Evolutionary conservation across 2,113 vertebrate genomes (phyloP).

Genomic region (Misgurnus mizolepis): DNA sequence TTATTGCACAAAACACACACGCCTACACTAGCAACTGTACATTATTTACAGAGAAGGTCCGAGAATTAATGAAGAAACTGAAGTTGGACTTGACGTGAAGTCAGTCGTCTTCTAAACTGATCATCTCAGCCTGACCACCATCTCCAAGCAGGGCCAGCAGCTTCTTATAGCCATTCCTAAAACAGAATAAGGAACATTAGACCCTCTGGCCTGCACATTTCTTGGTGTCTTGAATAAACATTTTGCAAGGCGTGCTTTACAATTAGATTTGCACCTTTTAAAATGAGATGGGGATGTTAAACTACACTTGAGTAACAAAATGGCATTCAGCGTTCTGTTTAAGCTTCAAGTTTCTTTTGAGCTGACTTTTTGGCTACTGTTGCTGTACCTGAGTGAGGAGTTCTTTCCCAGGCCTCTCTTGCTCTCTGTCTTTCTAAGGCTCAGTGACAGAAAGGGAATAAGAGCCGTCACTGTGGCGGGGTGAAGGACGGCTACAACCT

Average conservation of each 20-base stretch:
- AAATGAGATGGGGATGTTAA: no score
- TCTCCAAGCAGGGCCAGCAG: slow-evolving; percentile 85
- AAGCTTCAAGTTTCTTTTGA: not conserved
- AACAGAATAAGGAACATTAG: slow-evolving; percentile 57
- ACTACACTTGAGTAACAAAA: not conserved
- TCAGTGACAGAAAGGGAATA: slow-evolving; percentile 82
- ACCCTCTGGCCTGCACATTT: no score
- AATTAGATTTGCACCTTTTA: no score
- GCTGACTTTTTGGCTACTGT: not conserved
- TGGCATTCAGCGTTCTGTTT: not conserved
- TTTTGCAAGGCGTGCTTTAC: no score
- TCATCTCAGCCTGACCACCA: slow-evolving; percentile 85
- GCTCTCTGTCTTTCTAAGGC: slow-evolving; percentile 83
- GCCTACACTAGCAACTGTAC: slow-evolving; percentile 42
- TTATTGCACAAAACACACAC: slow-evolving; percentile 9
- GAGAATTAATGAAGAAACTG: not conserved
- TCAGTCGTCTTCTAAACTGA: slow-evolving; percentile 81
- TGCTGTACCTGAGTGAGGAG: slow-evolving; percentile 79
- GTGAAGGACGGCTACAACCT: slow-evolving; percentile 81
- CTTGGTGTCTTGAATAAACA: no score
- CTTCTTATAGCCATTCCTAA: slow-evolving; percentile 86
- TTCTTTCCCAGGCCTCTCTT: slow-evolving; percentile 93
- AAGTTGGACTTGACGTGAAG: not conserved
- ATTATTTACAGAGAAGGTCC: slow-evolving; percentile 6
- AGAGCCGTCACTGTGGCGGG: slow-evolving; percentile 76